Conservation (phyloP, 2,797 vertebrate species). For the Botia almorhae region DNA sequence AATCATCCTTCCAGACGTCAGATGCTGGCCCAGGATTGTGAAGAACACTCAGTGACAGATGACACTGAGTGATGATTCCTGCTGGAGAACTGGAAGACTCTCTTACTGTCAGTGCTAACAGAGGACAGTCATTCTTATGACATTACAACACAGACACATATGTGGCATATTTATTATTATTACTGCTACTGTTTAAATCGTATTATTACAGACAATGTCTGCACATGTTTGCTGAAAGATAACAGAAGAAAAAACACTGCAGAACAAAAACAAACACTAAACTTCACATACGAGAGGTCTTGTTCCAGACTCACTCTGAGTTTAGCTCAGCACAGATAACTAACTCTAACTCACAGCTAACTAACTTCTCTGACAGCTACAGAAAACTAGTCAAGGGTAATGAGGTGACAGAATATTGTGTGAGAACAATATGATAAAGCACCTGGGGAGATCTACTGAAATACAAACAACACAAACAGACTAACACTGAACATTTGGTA, state of each 20-base stretch:
- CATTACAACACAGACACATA: slow-evolving; percentile 20
- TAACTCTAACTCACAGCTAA: no score
- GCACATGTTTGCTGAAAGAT: slow-evolving; percentile 36
- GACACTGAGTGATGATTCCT: slow-evolving; percentile 54
- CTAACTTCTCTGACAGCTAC: slow-evolving; percentile 1
- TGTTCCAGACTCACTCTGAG: background rate
- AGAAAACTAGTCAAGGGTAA: slow-evolving; percentile 25
- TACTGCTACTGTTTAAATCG: slow-evolving; percentile 30
- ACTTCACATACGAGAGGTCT: background rate
- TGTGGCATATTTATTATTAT: slow-evolving; percentile 33
- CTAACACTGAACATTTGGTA: background rate
- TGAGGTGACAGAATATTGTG: slow-evolving; percentile 11
- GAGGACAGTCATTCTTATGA: slow-evolving; percentile 51
- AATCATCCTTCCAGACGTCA: slow-evolving; percentile 25
- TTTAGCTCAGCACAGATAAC: background rate
- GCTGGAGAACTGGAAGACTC: slow-evolving; percentile 55
- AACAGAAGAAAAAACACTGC: slow-evolving; percentile 48
- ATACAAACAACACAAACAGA: slow-evolving; percentile 1
- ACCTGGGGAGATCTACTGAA: background rate
- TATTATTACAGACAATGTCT: slow-evolving; percentile 36
- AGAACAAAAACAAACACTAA: slow-evolving; percentile 25
- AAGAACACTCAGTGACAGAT: slow-evolving; percentile 47
- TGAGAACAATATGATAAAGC: background rate
- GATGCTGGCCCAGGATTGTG: slow-evolving; percentile 27
- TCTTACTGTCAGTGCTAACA: slow-evolving; percentile 48